Conservation (phyloP, 2,888 invertebrate species). For the Nomada ruficornis region DNA sequence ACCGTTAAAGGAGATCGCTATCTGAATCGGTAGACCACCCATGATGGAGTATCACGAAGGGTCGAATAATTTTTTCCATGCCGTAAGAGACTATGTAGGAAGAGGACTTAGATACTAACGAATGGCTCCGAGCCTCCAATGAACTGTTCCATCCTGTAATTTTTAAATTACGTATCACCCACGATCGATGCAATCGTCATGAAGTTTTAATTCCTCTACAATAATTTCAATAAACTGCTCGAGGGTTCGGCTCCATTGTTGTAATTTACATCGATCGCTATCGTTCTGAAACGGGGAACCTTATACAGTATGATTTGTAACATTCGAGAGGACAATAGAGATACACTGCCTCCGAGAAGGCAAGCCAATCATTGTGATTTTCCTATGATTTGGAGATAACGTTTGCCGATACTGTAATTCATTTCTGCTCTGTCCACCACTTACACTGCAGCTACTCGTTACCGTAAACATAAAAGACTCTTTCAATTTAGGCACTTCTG, state of each 20-base stretch:
- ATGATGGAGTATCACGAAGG: constrained; percentile 64
- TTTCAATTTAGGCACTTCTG: too few species aligned
- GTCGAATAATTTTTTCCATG: constrained; percentile 55
- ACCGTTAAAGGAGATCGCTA: constrained; percentile 69
- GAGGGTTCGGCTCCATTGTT: neutral
- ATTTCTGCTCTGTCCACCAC: neutral
- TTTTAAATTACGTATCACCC: constrained; percentile 16
- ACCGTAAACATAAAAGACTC: neutral
- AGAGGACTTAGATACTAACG: constrained; percentile 51
- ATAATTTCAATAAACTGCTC: constrained; percentile 32
- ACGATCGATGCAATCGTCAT: constrained; percentile 37
- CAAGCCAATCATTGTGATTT: constrained; percentile 38
- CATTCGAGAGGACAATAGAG: constrained; percentile 28
- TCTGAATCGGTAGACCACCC: constrained; percentile 67
- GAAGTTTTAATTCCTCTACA: constrained; percentile 29
- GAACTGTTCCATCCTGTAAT: constrained; percentile 30
- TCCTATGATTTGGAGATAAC: neutral
- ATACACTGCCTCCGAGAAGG: constrained; percentile 22
- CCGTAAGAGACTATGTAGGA: constrained; percentile 31
- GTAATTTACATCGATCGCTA: constrained; percentile 18
- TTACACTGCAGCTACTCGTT: neutral
- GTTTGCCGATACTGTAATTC: neutral
- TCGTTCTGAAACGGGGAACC: constrained; percentile 15
- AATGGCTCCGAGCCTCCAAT: constrained; percentile 38
- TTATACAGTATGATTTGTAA: constrained; percentile 18